phyloP scores from a whole-genome alignment of 2,113 vertebrate genomes.

The Cyanistes caeruleus region DNA sequence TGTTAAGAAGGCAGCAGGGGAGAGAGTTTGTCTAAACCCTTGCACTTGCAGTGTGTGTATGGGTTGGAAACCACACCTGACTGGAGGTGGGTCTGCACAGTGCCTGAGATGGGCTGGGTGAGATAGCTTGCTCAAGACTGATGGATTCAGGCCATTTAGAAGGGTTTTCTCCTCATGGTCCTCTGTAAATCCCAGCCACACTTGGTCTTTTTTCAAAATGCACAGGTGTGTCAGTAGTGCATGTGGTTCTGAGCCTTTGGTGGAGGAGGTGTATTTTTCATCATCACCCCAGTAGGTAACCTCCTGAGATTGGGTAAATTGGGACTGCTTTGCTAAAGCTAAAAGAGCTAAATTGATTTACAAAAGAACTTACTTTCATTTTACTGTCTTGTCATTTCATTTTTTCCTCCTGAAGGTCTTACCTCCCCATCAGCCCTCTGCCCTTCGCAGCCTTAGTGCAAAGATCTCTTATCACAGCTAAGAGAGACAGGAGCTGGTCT shows the following conservation, averaged over 20 bases:
- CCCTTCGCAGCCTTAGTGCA: neutral
- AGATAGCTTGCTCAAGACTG: neutral
- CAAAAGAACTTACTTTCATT: neutral
- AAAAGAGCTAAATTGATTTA: neutral
- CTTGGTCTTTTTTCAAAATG: neutral
- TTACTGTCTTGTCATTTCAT: neutral
- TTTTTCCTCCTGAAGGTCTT: neutral
- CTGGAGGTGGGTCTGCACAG: neutral
- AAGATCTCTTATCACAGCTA: neutral
- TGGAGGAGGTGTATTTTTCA: neutral
- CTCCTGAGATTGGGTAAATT: neutral
- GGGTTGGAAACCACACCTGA: neutral
- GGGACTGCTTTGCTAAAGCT: neutral
- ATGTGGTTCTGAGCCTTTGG: neutral
- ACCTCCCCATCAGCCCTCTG: neutral
- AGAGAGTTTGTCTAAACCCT: neutral
- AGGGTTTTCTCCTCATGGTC: neutral
- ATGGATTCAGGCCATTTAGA: neutral
- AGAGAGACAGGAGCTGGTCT: neutral
- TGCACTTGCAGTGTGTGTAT: accelerated
- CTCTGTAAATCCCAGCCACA: neutral
- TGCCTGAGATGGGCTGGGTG: neutral
- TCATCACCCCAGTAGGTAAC: neutral
- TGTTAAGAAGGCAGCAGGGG: neutral
- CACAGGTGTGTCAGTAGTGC: neutral